Evolutionary conservation across 1,140 invertebrate species (phyloP), one percentile per base, ranked within the genome.

Genomic region (Holotrichia oblita): DNA sequence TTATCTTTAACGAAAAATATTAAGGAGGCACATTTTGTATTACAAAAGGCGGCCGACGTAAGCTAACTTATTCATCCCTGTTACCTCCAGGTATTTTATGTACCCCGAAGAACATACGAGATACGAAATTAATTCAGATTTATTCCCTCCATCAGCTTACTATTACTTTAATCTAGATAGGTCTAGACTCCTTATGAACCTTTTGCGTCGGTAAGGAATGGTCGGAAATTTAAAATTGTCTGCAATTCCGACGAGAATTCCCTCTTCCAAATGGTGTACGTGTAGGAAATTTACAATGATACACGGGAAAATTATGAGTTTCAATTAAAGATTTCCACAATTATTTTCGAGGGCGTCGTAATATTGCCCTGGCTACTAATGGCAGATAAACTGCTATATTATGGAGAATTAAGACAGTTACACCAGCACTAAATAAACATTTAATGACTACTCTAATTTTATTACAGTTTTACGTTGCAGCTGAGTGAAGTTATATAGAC

Each of bases 151-250:
- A 69, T 69, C 61, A 69, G 22, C 22, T 69, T 69, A 34, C 61
- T 69, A 69, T 69, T 69, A 69, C 61, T 69, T 69, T 69, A 69
- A 69, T 69, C 61, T 69, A 69, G 61, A 69, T 69, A 69, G 61
- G 61, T 69, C 61, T 69, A 20, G 22, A 69, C 61, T 69, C 22
- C 61, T 69, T 69, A 69, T 69, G 61, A 69, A 69, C 61, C 61
- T 69, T 69, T 69, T 22, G 27, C 27, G 27, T 34, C 12, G 20
- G 61, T 69, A 20, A 69, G 61, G 61, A 69, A 69, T 27, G 61
- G 61, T 17, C 61, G 61, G 61, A 69, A 69, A 69, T 69, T 69
- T 69, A 69, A 69, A 69, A 69, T 69, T 69, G 61, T 69, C 61
- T 69, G 61, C 61, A 69, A 69, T 69, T 69, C 61, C 61, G 22